Conservation (phyloP, 2,797 vertebrate genomes). For the Tangara arthus region DNA sequence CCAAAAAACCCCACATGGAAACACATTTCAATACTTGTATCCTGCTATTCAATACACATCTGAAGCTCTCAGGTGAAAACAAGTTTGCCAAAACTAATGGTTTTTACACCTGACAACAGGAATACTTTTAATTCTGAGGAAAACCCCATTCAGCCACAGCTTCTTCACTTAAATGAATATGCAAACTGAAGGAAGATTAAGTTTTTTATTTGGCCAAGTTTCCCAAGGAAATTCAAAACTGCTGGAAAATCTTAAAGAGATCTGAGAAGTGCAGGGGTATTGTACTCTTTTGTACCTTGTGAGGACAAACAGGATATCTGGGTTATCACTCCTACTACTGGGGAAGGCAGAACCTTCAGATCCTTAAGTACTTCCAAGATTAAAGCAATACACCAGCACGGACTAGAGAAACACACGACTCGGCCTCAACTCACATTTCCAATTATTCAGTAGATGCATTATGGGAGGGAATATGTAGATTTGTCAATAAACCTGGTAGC, state of each 20-base stretch:
- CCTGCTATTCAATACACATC: neutral
- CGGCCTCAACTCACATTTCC: neutral
- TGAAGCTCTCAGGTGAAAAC: neutral
- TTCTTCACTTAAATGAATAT: neutral
- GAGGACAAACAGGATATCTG: neutral
- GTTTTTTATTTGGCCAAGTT: neutral
- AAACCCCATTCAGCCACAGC: neutral
- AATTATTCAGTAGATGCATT: neutral
- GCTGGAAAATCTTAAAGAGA: neutral
- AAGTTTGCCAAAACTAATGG: neutral
- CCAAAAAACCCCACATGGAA: fast-evolving
- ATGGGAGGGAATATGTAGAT: neutral
- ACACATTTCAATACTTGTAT: neutral
- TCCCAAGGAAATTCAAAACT: neutral
- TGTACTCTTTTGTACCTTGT: neutral
- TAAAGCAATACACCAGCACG: neutral
- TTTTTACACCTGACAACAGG: neutral
- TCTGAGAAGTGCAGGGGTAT: neutral
- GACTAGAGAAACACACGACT: neutral
- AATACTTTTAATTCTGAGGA: neutral
- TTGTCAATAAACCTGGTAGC: neutral
- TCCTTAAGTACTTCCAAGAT: neutral
- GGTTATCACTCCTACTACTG: neutral
- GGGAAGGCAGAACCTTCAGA: neutral
- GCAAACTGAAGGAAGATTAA: neutral